These are phyloP conservation scores for Nymphalis io DNA, from an alignment of 1,140 invertebrate species.

Conservation along the genomic window DNA sequence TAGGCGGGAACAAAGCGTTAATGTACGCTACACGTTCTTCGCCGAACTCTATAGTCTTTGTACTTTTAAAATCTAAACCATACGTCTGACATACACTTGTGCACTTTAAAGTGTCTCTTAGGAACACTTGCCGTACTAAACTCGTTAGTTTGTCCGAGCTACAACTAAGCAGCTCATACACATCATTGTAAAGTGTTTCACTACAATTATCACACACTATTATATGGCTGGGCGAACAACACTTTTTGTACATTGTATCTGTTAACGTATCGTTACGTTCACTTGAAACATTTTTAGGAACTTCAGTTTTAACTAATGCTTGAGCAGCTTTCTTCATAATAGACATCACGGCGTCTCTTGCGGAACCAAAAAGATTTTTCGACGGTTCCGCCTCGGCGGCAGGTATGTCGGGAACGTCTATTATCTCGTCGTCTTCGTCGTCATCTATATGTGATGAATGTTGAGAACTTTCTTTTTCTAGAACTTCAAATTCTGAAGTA, in stretches of 20 bases:
- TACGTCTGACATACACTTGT: conserved; percentile 81
- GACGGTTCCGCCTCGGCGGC: conserved; percentile 74
- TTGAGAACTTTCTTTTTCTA: conserved; percentile 87
- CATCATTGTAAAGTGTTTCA: conserved; percentile 83
- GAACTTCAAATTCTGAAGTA: conserved; percentile 93
- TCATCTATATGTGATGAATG: conserved; percentile 83
- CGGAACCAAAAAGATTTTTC: conserved; percentile 90
- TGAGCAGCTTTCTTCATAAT: conserved; percentile 94
- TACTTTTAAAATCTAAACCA: conserved; percentile 83
- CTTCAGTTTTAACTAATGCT: conserved; percentile 87
- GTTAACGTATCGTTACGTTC: conserved; percentile 70
- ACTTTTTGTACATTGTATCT: conserved; percentile 79
- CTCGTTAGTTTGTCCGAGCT: conserved; percentile 79
- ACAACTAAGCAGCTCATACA: conserved; percentile 86
- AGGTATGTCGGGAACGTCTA: conserved; percentile 75
- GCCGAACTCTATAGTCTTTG: conserved; percentile 73
- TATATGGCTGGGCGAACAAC: conserved; percentile 84
- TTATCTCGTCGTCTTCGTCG: conserved; percentile 84
- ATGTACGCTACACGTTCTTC: conserved; percentile 79
- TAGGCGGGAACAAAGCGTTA: conserved; percentile 82
- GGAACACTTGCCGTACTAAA: conserved; percentile 80
- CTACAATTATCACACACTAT: conserved; percentile 87
- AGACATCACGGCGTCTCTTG: conserved; percentile 91
- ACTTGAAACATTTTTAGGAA: conserved; percentile 79
- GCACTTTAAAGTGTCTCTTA: conserved; percentile 81